Evolutionary conservation across 2,113 vertebrate genomes (phyloP), one percentile per base, ranked within the genome.

Genomic region (Beaufortia kweichowensis): DNA sequence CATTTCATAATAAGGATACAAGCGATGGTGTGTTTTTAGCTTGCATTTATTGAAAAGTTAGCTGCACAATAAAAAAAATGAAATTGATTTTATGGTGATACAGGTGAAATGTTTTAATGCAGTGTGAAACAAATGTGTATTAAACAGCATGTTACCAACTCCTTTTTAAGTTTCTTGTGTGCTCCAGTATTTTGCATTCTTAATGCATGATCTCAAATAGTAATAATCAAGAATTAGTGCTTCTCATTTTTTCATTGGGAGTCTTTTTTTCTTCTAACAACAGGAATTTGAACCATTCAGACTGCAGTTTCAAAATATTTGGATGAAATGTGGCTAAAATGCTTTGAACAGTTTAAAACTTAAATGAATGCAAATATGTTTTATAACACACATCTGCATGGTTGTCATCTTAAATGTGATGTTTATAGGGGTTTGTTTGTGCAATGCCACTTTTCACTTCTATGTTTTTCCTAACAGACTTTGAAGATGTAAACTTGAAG

Each of bases 401-500:
- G n/a, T 48, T 48, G 9, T 48, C 43, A n/a, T 48, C 17, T 48
- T 53, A 53, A 53, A 53, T 21, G 6, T 46, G 14, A 10, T 46
- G 10, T 46, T 46, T 8, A 12, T 46, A 12, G 12, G 41, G 41
- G 10, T 46, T 21, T 53, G 15, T 1, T 53, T n/a, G 15, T 50
- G 10, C 3, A 43, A 14, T 46, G 41, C 1, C 12, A 46, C 41
- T 3, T 7, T 35, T 17, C 15, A 7, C 14, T 50, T 5, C 35
- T 10, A 10, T 53, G 6, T 15, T 8, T 15, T 19, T 53, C 15
- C 7, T 41, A 11, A 41, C 39, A 28, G 55, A n/a, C 55, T 43
- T 26, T 46, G 69, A n/a, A 28, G 62, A 61, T 76, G 57, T 57
- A 11, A 35, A 67, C 14, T 19, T 33, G 53, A 41, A 50, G 50